phyloP scores from a whole-genome alignment of 2,888 invertebrate genomes.

The Drosophila demipolita region DNA sequence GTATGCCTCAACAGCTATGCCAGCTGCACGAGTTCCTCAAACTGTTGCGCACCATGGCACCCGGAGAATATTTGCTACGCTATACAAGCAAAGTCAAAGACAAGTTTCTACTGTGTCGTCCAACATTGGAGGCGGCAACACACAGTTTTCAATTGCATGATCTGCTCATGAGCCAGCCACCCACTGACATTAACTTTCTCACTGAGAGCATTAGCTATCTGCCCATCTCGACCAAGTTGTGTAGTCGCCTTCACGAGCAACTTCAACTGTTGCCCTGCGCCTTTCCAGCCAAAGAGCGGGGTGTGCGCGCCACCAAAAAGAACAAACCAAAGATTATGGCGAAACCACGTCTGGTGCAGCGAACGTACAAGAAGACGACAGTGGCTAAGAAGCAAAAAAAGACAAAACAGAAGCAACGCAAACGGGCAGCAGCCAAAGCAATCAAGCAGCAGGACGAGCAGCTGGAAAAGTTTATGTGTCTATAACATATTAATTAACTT shows the following conservation, averaged over 20 bases:
- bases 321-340: not conserved
- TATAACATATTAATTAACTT: constrained; percentile 25
- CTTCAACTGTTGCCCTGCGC: constrained; percentile 72
- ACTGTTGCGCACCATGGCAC: constrained; percentile 59
- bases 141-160: constrained; percentile 66
- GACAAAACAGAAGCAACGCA: constrained; percentile 3
- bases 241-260: constrained; percentile 69
- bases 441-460: constrained; percentile 9
- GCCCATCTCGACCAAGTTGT: constrained; percentile 70
- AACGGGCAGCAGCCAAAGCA: constrained; percentile 10
- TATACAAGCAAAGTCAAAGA: constrained; percentile 71
- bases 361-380: not conserved
- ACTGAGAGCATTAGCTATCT: constrained; percentile 55
- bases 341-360: not conserved
- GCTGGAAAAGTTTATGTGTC: constrained; percentile 51
- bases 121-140: constrained; percentile 50
- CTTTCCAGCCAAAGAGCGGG: constrained; percentile 55
- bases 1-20: constrained; percentile 61
- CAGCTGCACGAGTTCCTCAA: constrained; percentile 74
- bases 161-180: constrained; percentile 49
- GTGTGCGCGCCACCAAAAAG: not conserved
- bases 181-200: constrained; percentile 72
- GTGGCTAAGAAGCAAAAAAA: not conserved
- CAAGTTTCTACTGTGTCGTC: constrained; percentile 75
- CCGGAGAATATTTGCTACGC: constrained; percentile 77